Evolutionary conservation across 1,140 invertebrate genomes (phyloP).

Genomic region (Bactericera cockerelli): DNA sequence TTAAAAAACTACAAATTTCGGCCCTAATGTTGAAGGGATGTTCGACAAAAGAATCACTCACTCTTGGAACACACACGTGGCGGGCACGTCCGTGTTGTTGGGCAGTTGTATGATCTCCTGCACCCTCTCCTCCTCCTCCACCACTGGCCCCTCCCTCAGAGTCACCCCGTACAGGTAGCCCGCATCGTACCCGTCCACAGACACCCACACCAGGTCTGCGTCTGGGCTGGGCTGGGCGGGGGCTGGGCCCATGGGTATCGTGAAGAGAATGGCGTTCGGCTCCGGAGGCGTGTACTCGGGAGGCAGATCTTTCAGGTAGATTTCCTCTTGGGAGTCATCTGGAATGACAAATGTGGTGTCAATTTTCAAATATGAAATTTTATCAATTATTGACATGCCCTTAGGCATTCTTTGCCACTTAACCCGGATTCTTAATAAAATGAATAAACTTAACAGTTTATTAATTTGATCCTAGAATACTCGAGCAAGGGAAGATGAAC

Average conservation of each 20-base stretch:
- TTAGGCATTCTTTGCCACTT: too few species aligned
- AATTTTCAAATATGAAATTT: too few species aligned
- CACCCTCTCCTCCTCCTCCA: not conserved
- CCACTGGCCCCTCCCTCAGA: conserved; percentile 18
- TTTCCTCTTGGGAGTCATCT: not conserved
- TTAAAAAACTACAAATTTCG: too few species aligned
- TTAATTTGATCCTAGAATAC: too few species aligned
- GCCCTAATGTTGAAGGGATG: too few species aligned
- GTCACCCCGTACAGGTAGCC: conserved; percentile 57
- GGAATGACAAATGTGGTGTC: not conserved
- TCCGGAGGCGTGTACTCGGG: not conserved
- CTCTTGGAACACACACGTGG: conserved; percentile 37
- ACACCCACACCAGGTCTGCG: conserved; percentile 36
- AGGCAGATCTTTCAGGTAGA: conserved; percentile 9
- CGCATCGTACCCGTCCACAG: conserved; percentile 49
- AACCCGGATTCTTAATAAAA: too few species aligned
- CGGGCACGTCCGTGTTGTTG: conserved; percentile 37
- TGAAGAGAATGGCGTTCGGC: conserved; percentile 20
- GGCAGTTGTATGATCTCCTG: conserved; percentile 31
- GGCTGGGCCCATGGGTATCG: conserved; percentile 9
- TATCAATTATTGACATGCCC: too few species aligned
- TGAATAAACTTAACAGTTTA: too few species aligned
- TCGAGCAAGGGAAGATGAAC: too few species aligned
- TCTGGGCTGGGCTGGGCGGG: conserved; percentile 9
- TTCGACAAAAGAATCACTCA: too few species aligned